Conservation (phyloP, 1,140 invertebrate species). For the Delia radicum region DNA sequence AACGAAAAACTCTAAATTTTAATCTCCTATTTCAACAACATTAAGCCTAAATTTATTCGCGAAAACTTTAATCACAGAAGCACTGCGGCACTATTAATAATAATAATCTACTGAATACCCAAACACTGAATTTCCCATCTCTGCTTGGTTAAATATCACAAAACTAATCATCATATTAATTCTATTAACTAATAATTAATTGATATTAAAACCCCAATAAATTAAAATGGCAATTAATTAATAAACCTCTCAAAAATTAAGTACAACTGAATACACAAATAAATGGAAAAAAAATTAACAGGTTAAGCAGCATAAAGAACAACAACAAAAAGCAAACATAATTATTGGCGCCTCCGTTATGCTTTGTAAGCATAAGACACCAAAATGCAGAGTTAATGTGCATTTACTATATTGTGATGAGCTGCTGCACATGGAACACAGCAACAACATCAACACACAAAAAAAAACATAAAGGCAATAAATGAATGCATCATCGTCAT, state of each 20-base stretch:
- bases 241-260: neutral
- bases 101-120: too few species aligned
- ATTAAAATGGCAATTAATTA: neutral
- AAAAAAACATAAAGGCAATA: neutral
- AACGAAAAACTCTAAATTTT: too few species aligned
- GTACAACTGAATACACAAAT: neutral
- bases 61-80: too few species aligned
- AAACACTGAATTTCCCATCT: too few species aligned
- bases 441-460: neutral
- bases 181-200: neutral
- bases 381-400: neutral
- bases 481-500: too few species aligned
- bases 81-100: too few species aligned
- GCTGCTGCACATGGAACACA: neutral
- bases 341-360: conserved; percentile 1
- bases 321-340: neutral
- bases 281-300: neutral
- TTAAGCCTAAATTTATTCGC: too few species aligned
- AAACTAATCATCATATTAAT: too few species aligned
- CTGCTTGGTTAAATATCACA: too few species aligned
- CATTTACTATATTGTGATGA: too few species aligned
- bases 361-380: neutral
- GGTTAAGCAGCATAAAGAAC: neutral
- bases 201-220: neutral
- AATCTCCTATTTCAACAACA: too few species aligned